Evolutionary conservation across 2,797 vertebrate species (phyloP), one percentile per base, ranked within the genome.

Genomic region (Balearica regulorum): DNA sequence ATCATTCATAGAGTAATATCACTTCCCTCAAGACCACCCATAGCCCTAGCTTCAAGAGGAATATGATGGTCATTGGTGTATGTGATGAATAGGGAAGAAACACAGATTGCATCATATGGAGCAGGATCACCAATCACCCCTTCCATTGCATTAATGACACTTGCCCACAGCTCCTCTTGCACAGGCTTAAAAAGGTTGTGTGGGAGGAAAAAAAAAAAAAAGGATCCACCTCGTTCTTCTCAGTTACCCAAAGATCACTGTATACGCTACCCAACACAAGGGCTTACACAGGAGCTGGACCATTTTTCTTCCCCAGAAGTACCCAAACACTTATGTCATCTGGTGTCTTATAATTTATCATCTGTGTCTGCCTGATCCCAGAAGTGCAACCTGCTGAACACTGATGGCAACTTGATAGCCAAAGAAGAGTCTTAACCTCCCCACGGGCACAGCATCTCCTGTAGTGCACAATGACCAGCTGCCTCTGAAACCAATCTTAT

Each of bases 1-100:
- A 44, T 0, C 5, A 9, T 24, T 4, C 43, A 49, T 31, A 70
- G 15, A 62, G 25, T 9, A 68, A 31, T 0, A n/a, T 0, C 1
- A 16, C 19, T 31, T 46, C 54, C 58, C 76, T 51, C 24, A 66
- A 48, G 46, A 18, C 16, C 35, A 62, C 29, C 29, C 33, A 8
- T 0, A 64, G 37, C 21, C 48, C 25, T 9, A 16, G 11, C 44
- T 78, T 66, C 22, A 4, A 39, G 17, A 18, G 11, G 16, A 35
- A 4, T 0, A 5, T 0, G 3, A 44, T 13, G 14, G 46, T n/a
- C 58, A 75, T 9, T 4, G 18, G 14, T 28, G 9, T 8, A 25
- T 5, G 9, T 9, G 15, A 28, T 19, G 16, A 75, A 33, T 1
- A 48, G 31, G 39, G 58, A 57, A 48, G 9, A 64, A 83, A 75